These are phyloP conservation scores for Harmothoe impar DNA, from an alignment of 2,888 invertebrate genomes.

Conservation along the genomic window DNA sequence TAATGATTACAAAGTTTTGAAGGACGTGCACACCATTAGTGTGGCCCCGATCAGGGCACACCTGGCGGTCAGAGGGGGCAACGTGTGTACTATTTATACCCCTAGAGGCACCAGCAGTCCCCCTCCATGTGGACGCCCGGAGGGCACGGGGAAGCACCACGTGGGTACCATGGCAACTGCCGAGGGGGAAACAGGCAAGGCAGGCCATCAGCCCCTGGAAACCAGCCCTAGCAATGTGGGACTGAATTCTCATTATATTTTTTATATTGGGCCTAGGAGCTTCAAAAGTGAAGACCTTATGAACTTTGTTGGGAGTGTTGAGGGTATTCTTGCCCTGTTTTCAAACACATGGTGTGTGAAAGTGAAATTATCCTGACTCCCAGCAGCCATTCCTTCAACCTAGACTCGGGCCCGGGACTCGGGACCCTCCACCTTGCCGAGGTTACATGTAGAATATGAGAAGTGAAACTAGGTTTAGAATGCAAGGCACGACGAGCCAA, in stretches of 20 bases:
- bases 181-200: neutral
- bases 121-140: neutral
- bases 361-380: neutral
- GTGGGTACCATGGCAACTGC: slow-evolving; percentile 10
- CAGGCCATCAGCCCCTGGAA: neutral
- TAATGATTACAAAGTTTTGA: too few species aligned
- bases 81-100: neutral
- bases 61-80: neutral
- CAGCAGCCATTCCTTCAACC: too few species aligned
- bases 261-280: neutral
- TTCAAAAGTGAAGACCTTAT: neutral
- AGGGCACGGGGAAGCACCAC: neutral
- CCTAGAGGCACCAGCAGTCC: neutral
- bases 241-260: slow-evolving; percentile 26
- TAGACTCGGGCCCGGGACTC: too few species aligned
- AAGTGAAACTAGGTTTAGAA: too few species aligned
- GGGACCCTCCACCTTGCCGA: too few species aligned
- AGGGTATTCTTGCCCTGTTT: neutral
- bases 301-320: neutral
- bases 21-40: neutral
- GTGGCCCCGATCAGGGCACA: neutral
- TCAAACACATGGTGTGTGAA: neutral
- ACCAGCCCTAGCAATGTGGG: neutral
- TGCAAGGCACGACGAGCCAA: too few species aligned
- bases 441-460: too few species aligned